Evolutionary conservation across 2,113 vertebrate genomes (phyloP), one percentile per base, ranked within the genome.

Genomic region (Percina caprodes): DNA sequence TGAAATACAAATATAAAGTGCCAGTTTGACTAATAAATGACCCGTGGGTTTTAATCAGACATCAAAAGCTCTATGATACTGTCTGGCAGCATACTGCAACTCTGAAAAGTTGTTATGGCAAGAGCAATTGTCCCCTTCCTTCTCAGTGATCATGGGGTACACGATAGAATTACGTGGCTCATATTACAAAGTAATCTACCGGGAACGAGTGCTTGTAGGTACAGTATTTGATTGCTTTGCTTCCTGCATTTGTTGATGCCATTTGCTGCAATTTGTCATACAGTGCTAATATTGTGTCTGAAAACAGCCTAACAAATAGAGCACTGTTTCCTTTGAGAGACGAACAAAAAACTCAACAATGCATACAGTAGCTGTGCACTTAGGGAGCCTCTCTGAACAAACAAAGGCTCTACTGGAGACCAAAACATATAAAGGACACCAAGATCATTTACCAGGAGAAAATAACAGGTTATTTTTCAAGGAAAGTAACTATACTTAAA

Each of bases 1-100:
- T 84, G 26, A 68, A 86, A 58, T 58, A 6, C 1, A 3, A 15
- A 51, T 48, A 59, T 42, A 65, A 19, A 59, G 61, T 72, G 49
- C 26, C n/a, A 5, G 59, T 45, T 18, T 73, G 33, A 69, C 30
- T 58, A 21, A 72, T 71, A 51, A 42, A 26, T n/a, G 48, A 18
- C 51, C 54, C 15, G 0, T n/a, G 52, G 45, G 45, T 59, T 60
- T 39, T 30, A 59, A 18, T 30, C 45, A 26, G 61, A 45, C 60
- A 65, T 16, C 13, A 24, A 52, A 62, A 18, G 26, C 12, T 60
- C 55, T n/a, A 19, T 30, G 10, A 45, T 45, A 24, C 35, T 10
- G 13, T 35, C 15, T 55, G 16, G 26, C 9, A 15, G 21, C 21
- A 51, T 42, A 56, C 16, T 7, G 26, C 48, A n/a, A 42, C 33